Base-by-base conservation (phyloP, 2,113 vertebrate genomes). In the Dipodomys stephensi region DNA sequence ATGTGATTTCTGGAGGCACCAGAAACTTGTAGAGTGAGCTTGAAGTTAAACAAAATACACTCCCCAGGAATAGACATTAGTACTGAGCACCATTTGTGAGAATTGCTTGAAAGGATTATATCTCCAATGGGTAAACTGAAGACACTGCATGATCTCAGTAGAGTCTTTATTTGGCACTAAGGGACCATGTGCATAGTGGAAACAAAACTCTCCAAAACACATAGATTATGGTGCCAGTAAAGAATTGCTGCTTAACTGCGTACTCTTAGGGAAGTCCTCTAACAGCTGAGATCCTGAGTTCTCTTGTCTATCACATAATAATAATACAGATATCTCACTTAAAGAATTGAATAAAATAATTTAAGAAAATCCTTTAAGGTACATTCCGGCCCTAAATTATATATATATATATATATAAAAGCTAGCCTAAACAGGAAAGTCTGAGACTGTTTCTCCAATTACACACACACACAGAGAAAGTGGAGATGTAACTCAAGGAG, bases 251-350 rank as follows among this genome's bases (percentile, higher is more conserved):
- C 49, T 64, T 44, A 77, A 76, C 46, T 67, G n/a, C 83, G 72
- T 93, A 28, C 90, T 82, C 16, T n/a, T 64, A 44, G 53, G 49
- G 20, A 94, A 94, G 35, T 80, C 28, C 32, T 12, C 83, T 85
- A 91, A 93, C 69, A 27, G 65, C 57, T 87, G 81, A 73, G 80
- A 57, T 39, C 35, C 30, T 4, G 39, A 49, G 18, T 84, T 84
- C 60, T 57, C 35, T 60, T 79, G 28, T 86, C 23, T 80, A 28
- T 76, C 88, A 94, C 49, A 46, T n/a, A 76, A 27, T 27, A 77
- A 27, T 27, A 77, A 27, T 39, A 73, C 77, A 81, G 74, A n/a
- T 18, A 69, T 1, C 6, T 76, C 12, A 46, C 65, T 35, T 80
- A 77, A 78, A 89, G 25, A 46, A 77, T 73, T 53, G 67, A 88